Base-by-base conservation (phyloP, 2,113 vertebrate species). In the Salvator merianae region DNA sequence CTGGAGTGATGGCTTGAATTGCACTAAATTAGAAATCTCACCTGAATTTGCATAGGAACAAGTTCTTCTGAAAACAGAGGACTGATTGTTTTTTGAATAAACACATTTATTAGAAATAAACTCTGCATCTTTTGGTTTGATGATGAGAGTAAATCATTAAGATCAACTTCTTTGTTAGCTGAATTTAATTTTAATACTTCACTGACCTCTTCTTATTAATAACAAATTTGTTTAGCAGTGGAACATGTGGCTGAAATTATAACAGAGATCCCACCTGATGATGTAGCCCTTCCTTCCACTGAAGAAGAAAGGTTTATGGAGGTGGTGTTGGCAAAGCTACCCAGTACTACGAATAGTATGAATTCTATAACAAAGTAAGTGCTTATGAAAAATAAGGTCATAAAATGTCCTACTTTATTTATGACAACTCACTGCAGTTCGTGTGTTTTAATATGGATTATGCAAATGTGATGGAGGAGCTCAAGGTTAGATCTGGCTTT, bases 221-320 rank as follows among this genome's bases (percentile, higher is more conserved):
- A 55, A 7, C 32, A 9, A 83, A 50, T 91, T 91, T 84, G 82
- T 55, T 92, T 91, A 85, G 69, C 88, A 90, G 84, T 78, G 75
- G 96, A 96, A 59, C 91, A 73, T 0, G 96, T 95, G 86, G 94
- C 95, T 4, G 96, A 96, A 0, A 79, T 94, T 69, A 85, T 94
- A 74, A 83, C 92, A 0, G 95, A 96, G 4, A 88, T 96, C 81
- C 93, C 96, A 1, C 94, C 91, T 0, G 96, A 96, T 2, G 96
- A 94, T 55, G 83, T 88, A 76, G 93, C 95, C 0, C 85, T 92
- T 66, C 84, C 89, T 1, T 77, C 93, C 0, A 50, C 94, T 4
- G 85, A 96, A 0, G 96, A 96, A 0, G 96, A 96, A 50, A 95
- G 94, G 76, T 95, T 96, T 86, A 94, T 96, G 95, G 96, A 96